Conservation (phyloP, 2,113 vertebrate species). For the Melozone crissalis region DNA sequence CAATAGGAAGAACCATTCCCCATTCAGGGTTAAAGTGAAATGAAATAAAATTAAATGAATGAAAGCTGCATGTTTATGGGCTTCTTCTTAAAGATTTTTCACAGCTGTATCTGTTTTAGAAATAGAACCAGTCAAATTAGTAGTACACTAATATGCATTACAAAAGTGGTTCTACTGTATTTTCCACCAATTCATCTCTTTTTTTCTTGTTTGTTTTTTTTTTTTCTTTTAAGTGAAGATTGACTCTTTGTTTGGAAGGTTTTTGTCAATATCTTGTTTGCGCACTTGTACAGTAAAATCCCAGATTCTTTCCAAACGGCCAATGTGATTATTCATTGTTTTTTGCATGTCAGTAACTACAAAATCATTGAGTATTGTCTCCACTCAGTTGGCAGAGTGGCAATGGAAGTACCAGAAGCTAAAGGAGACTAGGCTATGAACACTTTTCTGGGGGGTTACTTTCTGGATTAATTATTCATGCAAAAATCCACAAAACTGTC, state of each 20-base stretch:
- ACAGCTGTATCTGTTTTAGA: conserved; percentile 19
- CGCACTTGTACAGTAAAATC: neutral
- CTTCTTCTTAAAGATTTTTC: neutral
- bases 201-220: too few species aligned
- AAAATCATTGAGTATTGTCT: neutral
- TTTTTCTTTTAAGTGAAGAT: neutral
- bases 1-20: neutral
- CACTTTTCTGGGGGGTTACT: neutral
- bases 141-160: neutral
- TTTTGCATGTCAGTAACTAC: neutral
- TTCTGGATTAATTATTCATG: neutral
- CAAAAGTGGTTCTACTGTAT: neutral
- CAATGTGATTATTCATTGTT: neutral
- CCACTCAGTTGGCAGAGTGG: neutral
- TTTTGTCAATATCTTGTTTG: neutral
- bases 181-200: neutral
- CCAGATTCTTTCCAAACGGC: neutral
- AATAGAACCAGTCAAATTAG: neutral
- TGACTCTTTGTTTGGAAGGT: neutral
- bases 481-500: neutral
- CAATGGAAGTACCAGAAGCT: neutral
- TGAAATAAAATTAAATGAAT: neutral
- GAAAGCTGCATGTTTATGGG: neutral
- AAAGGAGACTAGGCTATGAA: neutral
- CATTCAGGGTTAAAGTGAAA: neutral